phyloP scores from a whole-genome alignment of 2,888 invertebrate species.

The Cheilosia impressa region DNA sequence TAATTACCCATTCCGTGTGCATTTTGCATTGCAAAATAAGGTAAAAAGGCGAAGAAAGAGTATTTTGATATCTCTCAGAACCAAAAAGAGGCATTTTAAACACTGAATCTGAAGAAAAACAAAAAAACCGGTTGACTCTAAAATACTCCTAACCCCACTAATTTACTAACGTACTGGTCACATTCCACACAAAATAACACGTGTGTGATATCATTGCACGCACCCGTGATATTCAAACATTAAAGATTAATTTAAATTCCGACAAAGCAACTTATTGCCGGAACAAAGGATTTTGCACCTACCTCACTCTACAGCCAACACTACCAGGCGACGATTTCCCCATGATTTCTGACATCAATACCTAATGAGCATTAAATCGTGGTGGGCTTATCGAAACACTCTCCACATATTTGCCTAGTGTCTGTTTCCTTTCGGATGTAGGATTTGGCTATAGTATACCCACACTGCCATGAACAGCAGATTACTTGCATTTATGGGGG shows the following conservation, averaged over 20 bases:
- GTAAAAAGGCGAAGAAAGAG: no score
- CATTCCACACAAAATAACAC: background rate
- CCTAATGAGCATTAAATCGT: slow-evolving; percentile 37
- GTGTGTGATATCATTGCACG: background rate
- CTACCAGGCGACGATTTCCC: background rate
- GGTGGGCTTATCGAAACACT: slow-evolving; percentile 42
- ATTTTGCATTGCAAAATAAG: no score
- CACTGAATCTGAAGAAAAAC: no score
- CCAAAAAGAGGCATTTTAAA: no score
- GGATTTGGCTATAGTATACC: background rate
- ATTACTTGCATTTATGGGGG: no score
- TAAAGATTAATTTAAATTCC: background rate
- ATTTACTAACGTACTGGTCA: background rate
- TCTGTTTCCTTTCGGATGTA: background rate
- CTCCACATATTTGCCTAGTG: slow-evolving; percentile 2
- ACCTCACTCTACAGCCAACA: background rate
- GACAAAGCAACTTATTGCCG: background rate
- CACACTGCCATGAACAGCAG: background rate
- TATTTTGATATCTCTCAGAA: no score
- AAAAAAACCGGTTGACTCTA: no score
- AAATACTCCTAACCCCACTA: background rate
- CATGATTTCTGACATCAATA: slow-evolving; percentile 29
- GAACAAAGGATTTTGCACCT: background rate
- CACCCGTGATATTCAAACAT: background rate
- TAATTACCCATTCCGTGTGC: no score